Evolutionary conservation across 2,797 vertebrate species (phyloP).

Genomic region (Sandelia bainsii): DNA sequence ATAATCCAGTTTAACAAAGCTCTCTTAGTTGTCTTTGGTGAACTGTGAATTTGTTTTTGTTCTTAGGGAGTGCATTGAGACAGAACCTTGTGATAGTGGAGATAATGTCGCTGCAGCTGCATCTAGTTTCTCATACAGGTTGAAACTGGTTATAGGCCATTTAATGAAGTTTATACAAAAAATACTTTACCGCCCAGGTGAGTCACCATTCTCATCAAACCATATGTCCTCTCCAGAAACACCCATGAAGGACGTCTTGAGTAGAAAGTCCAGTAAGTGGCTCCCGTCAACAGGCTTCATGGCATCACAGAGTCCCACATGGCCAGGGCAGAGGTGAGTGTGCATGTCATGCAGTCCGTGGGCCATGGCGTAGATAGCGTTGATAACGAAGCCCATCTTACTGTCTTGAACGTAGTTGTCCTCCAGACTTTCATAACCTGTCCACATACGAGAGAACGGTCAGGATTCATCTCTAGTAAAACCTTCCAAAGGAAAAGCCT

Average conservation of each 20-base stretch:
- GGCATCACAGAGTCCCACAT: slow-evolving; percentile 91
- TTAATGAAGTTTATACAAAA: background rate
- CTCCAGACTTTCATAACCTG: slow-evolving; percentile 96
- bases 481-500: slow-evolving; percentile 6
- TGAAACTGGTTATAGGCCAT: background rate
- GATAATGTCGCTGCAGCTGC: background rate
- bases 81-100: background rate
- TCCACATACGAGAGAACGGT: slow-evolving; percentile 47
- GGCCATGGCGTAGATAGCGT: slow-evolving; percentile 98
- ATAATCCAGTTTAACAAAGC: background rate
- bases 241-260: slow-evolving; percentile 92
- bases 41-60: background rate
- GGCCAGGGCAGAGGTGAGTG: slow-evolving; percentile 87
- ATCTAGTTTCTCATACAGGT: too few relatives aligned
- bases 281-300: slow-evolving; percentile 97
- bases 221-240: slow-evolving; percentile 97
- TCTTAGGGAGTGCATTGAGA: background rate
- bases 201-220: slow-evolving; percentile 97
- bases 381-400: slow-evolving; percentile 99
- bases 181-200: slow-evolving; percentile 93
- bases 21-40: background rate
- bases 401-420: slow-evolving; percentile 99
- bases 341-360: slow-evolving; percentile 97
- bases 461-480: slow-evolving; percentile 23
- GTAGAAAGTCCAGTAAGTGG: slow-evolving; percentile 93